Percentiles rank a stretch among this genome's conserved stretches.
Evolutionary conservation across 2,888 invertebrate species (phyloP).

Genomic region (Drosophila seclusa): DNA sequence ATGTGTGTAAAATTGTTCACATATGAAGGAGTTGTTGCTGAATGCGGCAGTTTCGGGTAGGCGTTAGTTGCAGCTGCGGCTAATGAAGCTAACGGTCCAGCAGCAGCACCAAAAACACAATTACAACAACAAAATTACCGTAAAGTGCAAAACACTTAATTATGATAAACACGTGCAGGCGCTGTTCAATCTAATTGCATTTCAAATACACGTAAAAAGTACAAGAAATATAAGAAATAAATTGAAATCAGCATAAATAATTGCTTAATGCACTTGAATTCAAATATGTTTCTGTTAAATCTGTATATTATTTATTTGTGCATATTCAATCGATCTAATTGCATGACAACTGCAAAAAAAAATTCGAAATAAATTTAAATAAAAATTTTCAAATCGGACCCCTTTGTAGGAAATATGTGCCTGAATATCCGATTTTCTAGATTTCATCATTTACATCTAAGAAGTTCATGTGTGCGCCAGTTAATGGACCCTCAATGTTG

Average conservation of each 20-base stretch:
- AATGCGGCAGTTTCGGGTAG: conserved; percentile 39
- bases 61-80: conserved; percentile 59
- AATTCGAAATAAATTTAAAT: neutral
- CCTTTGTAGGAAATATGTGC: neutral
- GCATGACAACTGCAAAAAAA: neutral
- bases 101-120: conserved; percentile 11
- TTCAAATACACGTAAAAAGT: conserved; percentile 51
- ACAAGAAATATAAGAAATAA: neutral
- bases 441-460: neutral
- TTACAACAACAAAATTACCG: conserved; percentile 59
- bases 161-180: conserved; percentile 73
- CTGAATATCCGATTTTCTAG: accelerated
- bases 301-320: neutral
- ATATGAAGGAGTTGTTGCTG: conserved; percentile 33
- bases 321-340: neutral
- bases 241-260: neutral
- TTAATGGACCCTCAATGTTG: conserved; percentile 1
- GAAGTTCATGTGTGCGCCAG: neutral
- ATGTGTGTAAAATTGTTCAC: conserved; percentile 4
- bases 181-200: conserved; percentile 71
- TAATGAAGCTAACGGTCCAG: conserved; percentile 76
- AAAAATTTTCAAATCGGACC: accelerated
- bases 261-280: neutral
- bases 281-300: neutral
- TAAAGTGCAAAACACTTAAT: conserved; percentile 69